A percentile compares a stretch with the other conserved stretches of the same genome.
Evolutionary conservation across 1,140 invertebrate genomes (phyloP).

Genomic region (Drosophila subpulchrella): DNA sequence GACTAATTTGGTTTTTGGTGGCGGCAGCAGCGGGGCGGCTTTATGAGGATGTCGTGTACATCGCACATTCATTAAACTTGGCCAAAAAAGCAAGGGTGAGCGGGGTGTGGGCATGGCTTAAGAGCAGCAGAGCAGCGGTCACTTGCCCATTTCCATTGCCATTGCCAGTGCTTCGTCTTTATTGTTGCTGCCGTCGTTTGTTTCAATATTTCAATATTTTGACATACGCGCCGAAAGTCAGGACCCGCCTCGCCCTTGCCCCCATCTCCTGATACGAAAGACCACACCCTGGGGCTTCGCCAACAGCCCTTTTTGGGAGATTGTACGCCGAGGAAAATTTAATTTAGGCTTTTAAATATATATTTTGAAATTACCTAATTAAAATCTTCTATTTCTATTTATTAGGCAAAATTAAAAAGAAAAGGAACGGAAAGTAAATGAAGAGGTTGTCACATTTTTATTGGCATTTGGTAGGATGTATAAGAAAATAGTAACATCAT

Average conservation of each 20-base stretch:
- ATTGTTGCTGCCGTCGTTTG: conserved; percentile 54
- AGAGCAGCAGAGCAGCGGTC: conserved; percentile 6
- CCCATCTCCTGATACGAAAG: conserved; percentile 7
- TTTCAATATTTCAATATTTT: conserved; percentile 82
- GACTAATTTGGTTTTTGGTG: conserved; percentile 71
- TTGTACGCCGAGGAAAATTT: conserved; percentile 4
- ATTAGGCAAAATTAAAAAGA: too few species aligned
- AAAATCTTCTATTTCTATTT: too few species aligned
- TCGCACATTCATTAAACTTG: conserved; percentile 77
- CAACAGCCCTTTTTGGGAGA: conserved; percentile 26
- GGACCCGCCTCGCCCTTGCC: conserved; percentile 25
- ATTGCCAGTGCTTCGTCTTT: conserved; percentile 32
- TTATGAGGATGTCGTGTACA: conserved; percentile 78
- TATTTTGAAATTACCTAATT: not conserved
- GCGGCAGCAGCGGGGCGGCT: conserved; percentile 42
- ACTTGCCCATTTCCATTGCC: conserved; percentile 9
- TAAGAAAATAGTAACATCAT: too few species aligned
- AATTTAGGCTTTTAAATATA: not conserved
- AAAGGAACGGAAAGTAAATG: too few species aligned
- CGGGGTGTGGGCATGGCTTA: not conserved
- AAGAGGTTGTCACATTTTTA: too few species aligned
- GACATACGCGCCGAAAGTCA: conserved; percentile 75
- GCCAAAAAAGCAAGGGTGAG: conserved; percentile 15
- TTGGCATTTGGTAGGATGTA: too few species aligned
- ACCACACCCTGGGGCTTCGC: conserved; percentile 38